A percentile compares a stretch with the other conserved stretches of the same genome.
These are phyloP conservation scores for Rhinophrynus dorsalis DNA, from an alignment of 2,797 vertebrate species.

Conservation along the genomic window DNA sequence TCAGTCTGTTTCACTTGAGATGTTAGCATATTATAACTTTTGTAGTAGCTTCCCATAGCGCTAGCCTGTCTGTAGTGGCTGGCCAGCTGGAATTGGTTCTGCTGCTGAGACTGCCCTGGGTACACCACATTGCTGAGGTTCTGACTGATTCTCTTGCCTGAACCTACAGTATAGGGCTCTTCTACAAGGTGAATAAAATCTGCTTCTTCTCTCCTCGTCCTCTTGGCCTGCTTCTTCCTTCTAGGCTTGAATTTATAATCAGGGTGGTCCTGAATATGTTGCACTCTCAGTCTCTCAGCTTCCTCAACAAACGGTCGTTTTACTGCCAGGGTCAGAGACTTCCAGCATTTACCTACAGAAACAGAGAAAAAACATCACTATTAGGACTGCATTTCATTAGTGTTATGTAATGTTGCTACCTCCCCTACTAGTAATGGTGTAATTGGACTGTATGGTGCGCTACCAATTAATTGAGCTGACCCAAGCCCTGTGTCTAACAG, in stretches of 20 bases:
- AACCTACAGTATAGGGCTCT: conserved; percentile 60
- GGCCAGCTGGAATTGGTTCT: conserved; percentile 60
- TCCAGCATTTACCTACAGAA: conserved; percentile 87
- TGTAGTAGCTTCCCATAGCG: conserved; percentile 70
- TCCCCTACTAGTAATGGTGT: too few relatives aligned
- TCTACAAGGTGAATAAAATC: conserved; percentile 75
- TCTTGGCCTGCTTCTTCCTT: conserved; percentile 91
- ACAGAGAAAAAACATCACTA: neutral
- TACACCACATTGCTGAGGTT: conserved; percentile 64
- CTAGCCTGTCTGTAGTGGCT: conserved; percentile 78
- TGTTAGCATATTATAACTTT: conserved; percentile 82
- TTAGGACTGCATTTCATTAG: too few relatives aligned
- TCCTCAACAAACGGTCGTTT: conserved; percentile 94
- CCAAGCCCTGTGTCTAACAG: too few relatives aligned
- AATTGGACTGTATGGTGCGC: too few relatives aligned
- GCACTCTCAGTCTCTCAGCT: conserved; percentile 88
- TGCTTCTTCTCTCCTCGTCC: conserved; percentile 85
- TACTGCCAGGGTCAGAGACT: conserved; percentile 81
- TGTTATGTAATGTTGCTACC: too few relatives aligned
- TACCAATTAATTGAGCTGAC: too few relatives aligned
- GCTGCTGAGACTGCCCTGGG: conserved; percentile 72
- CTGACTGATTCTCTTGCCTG: conserved; percentile 65
- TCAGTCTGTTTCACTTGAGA: conserved; percentile 85
- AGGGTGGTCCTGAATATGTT: conserved; percentile 96
- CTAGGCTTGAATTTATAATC: conserved; percentile 95